These are phyloP conservation scores for Pangasius djambal DNA, from an alignment of 2,797 vertebrate species.

Conservation along the genomic window DNA sequence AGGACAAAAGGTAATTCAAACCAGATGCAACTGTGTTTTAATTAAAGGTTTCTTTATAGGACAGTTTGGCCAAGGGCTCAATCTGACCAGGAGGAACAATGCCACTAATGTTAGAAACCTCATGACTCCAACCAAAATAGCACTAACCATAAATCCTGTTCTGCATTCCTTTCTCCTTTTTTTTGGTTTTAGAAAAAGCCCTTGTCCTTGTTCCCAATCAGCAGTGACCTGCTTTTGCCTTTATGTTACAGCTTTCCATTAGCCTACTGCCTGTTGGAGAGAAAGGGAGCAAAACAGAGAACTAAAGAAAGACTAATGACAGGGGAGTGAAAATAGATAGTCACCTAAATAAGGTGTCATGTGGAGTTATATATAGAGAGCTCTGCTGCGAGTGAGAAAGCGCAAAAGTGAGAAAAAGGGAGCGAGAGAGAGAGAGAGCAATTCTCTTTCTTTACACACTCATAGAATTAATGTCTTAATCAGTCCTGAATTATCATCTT, in stretches of 20 bases:
- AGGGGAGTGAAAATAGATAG: slow-evolving; percentile 40
- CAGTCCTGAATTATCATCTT: slow-evolving; percentile 28
- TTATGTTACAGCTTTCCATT: slow-evolving; percentile 38
- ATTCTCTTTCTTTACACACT: slow-evolving; percentile 21
- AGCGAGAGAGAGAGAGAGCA: not conserved
- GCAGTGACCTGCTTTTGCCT: slow-evolving; percentile 50
- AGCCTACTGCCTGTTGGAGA: slow-evolving; percentile 24
- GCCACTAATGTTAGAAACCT: slow-evolving; percentile 56
- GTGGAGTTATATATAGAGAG: slow-evolving; percentile 35
- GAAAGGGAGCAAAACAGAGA: slow-evolving; percentile 35
- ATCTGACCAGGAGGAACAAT: slow-evolving; percentile 52
- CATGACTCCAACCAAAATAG: slow-evolving; percentile 64
- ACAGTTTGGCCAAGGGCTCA: slow-evolving; percentile 26
- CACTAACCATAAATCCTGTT: slow-evolving; percentile 58
- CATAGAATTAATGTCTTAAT: slow-evolving; percentile 2
- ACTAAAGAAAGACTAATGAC: slow-evolving; percentile 37
- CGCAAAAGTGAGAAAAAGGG: not conserved
- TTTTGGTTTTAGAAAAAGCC: slow-evolving; percentile 34
- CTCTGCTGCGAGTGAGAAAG: slow-evolving; percentile 27
- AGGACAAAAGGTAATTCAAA: slow-evolving; percentile 39
- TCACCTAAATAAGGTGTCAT: slow-evolving; percentile 45
- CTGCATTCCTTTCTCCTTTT: slow-evolving; percentile 41
- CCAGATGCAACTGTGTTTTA: slow-evolving; percentile 36
- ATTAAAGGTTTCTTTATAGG: slow-evolving; percentile 38
- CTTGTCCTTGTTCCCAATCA: slow-evolving; percentile 49